These are phyloP conservation scores for Orchesella cincta DNA, from an alignment of 1,140 invertebrate species.

Conservation along the genomic window DNA sequence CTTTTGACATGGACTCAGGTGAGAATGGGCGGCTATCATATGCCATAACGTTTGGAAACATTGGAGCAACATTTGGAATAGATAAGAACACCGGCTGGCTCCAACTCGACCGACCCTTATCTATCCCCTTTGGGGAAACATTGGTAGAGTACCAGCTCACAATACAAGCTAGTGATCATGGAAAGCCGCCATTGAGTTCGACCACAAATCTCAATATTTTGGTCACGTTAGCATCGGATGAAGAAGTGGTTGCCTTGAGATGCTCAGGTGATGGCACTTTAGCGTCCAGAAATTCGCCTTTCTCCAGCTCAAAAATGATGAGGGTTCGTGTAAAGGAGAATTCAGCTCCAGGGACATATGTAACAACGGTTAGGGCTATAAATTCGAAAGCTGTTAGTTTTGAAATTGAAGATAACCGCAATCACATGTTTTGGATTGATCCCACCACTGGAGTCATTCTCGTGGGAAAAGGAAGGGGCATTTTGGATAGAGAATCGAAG, in stretches of 20 bases:
- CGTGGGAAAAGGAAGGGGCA: constrained; percentile 64
- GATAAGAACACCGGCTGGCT: constrained; percentile 47
- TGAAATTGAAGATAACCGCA: constrained; percentile 75
- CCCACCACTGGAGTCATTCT: constrained; percentile 78
- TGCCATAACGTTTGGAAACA: constrained; percentile 49
- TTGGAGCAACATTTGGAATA: constrained; percentile 48
- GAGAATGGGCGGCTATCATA: constrained; percentile 67
- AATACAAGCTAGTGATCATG: constrained; percentile 86
- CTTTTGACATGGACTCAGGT: constrained; percentile 81
- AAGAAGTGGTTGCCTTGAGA: constrained; percentile 41
- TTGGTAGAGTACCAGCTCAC: constrained; percentile 81
- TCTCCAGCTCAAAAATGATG: constrained; percentile 67
- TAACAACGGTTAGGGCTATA: constrained; percentile 74
- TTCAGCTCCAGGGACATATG: constrained; percentile 72
- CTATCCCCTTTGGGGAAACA: constrained; percentile 64
- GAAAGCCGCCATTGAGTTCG: constrained; percentile 63
- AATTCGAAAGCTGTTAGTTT: constrained; percentile 78
- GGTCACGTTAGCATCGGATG: constrained; percentile 47
- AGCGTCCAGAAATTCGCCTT: constrained; percentile 74
- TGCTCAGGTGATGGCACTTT: constrained; percentile 53
- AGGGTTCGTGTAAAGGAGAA: constrained; percentile 79
- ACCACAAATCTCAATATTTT: constrained; percentile 48
- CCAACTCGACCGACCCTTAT: constrained; percentile 43
- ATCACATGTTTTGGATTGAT: constrained; percentile 76
- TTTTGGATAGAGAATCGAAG: constrained; percentile 76